phyloP scores from a whole-genome alignment of 2,797 vertebrate genomes.

The Xenops minutus region DNA sequence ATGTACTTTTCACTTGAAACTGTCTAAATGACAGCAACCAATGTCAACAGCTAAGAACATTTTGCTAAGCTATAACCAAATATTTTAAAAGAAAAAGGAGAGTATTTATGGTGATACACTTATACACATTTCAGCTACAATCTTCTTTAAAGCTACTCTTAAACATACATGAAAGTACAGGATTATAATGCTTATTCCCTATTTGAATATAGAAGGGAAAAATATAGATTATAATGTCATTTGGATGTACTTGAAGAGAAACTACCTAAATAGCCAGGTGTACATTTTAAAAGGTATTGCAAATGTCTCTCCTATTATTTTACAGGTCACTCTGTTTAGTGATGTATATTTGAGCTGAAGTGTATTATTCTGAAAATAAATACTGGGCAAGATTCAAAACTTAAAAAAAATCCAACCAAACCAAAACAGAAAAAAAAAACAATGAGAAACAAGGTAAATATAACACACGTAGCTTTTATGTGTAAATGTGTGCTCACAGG shows the following conservation, averaged over 20 bases:
- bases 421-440: neutral
- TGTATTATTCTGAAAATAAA: slow-evolving; percentile 52
- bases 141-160: neutral
- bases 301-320: slow-evolving; percentile 31
- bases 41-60: neutral
- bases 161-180: neutral
- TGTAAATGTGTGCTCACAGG: neutral
- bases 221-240: neutral
- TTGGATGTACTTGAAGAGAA: neutral
- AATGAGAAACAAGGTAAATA: neutral
- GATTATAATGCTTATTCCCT: neutral
- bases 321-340: slow-evolving; percentile 29
- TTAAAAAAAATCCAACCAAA: neutral
- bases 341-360: slow-evolving; percentile 30
- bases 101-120: neutral
- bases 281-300: slow-evolving; percentile 24
- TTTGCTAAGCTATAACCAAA: neutral
- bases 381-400: slow-evolving; percentile 36
- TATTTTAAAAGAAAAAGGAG: neutral
- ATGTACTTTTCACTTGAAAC: neutral
- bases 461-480: slow-evolving; percentile 24
- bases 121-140: neutral
- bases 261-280: neutral
- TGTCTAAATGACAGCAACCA: neutral
- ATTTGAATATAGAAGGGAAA: neutral